Conservation (phyloP, 2,888 invertebrate species). For the Cheilosia vernalis region DNA sequence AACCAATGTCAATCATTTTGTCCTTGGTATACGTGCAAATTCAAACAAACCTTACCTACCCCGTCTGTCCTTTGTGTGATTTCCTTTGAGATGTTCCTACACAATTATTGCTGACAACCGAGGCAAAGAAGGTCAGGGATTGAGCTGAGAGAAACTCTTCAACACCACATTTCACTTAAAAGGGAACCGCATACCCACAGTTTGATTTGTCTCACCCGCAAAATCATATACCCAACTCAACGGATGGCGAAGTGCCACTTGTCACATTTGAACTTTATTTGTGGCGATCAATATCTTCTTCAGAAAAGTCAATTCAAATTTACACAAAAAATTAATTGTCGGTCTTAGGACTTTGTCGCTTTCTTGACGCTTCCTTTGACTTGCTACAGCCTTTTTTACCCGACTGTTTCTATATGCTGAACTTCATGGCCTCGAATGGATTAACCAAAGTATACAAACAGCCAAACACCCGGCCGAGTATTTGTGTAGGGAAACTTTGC, state of each 20-base stretch:
- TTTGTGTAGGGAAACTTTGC: conserved; percentile 24
- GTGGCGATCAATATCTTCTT: conserved; percentile 57
- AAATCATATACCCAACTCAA: conserved; percentile 15
- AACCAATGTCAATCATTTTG: conserved; percentile 56
- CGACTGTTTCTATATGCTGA: conserved; percentile 2
- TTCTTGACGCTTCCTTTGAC: neutral
- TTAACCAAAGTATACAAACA: conserved; percentile 31
- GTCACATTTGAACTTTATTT: conserved; percentile 66
- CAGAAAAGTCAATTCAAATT: conserved; percentile 66
- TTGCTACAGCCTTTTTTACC: too few relatives aligned
- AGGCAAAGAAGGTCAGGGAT: conserved; percentile 68
- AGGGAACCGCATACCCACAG: conserved; percentile 53
- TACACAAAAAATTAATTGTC: conserved; percentile 65
- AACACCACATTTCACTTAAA: conserved; percentile 57
- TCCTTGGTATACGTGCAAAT: conserved; percentile 44
- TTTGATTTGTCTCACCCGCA: conserved; percentile 46
- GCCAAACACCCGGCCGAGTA: conserved; percentile 42
- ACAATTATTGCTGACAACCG: conserved; percentile 55
- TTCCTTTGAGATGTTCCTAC: conserved; percentile 12
- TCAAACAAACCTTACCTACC: conserved; percentile 10
- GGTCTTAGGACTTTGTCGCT: conserved; percentile 20
- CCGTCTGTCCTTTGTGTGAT: neutral
- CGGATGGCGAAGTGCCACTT: conserved; percentile 33
- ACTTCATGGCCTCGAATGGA: conserved; percentile 46
- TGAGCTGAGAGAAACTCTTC: conserved; percentile 33